Evolutionary conservation across 2,797 vertebrate species (phyloP).

Genomic region (Parauchenoglanis punctatus): DNA sequence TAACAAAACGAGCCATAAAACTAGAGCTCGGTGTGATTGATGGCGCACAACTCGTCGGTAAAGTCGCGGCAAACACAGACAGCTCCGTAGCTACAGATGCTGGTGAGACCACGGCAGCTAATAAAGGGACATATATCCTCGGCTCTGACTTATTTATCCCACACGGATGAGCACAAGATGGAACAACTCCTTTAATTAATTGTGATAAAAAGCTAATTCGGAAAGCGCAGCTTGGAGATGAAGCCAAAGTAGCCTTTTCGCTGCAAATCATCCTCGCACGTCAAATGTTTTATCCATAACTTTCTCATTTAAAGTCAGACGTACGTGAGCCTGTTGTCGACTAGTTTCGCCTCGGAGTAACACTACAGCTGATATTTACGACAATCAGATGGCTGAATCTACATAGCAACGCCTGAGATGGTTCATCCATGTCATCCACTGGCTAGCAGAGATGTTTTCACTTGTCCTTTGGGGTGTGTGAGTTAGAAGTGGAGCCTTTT

Average conservation of each 20-base stretch:
- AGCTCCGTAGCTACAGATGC: slow-evolving; percentile 74
- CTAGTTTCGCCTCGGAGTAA: slow-evolving; percentile 51
- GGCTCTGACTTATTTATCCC: slow-evolving; percentile 82
- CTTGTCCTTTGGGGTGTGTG: slow-evolving; percentile 28
- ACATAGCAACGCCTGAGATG: not conserved
- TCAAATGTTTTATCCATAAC: slow-evolving; percentile 81
- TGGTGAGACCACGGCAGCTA: slow-evolving; percentile 80
- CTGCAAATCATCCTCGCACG: slow-evolving; percentile 76
- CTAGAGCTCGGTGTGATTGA: slow-evolving; percentile 79
- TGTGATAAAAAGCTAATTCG: slow-evolving; percentile 85
- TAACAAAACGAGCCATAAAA: slow-evolving; percentile 88
- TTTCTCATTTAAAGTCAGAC: slow-evolving; percentile 77
- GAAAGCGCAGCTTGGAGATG: slow-evolving; percentile 70
- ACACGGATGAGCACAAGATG: slow-evolving; percentile 81
- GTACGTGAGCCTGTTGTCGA: slow-evolving; percentile 76
- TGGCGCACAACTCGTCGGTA: slow-evolving; percentile 74
- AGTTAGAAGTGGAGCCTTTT: slow-evolving; percentile 61
- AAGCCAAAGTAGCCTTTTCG: slow-evolving; percentile 79
- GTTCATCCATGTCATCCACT: not conserved
- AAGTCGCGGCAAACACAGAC: slow-evolving; percentile 72
- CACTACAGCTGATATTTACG: not conserved
- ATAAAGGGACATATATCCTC: slow-evolving; percentile 86
- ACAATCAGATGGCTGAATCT: not conserved
- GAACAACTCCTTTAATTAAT: slow-evolving; percentile 85
- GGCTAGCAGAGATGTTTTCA: slow-evolving; percentile 23